A percentile compares a stretch with the other conserved stretches of the same genome.
Evolutionary conservation across 2,797 vertebrate species (phyloP).

Genomic region (Squalus acanthias): DNA sequence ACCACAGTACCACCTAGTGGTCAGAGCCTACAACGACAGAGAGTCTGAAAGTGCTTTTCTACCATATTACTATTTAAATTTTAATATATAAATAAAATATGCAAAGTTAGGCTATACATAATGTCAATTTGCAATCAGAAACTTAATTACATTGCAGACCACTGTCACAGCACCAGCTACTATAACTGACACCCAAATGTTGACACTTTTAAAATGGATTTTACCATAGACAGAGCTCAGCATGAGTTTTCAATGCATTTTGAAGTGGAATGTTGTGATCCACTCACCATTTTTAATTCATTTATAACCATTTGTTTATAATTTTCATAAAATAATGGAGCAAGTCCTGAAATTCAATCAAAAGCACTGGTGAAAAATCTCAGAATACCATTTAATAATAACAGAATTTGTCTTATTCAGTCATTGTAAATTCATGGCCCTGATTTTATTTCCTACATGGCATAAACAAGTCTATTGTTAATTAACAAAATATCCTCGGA

Average conservation of each 20-base stretch:
- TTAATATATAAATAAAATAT: background rate
- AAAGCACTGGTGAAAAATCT: background rate
- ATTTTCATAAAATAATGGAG: background rate
- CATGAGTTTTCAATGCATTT: background rate
- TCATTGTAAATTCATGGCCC: background rate
- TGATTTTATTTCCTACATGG: background rate
- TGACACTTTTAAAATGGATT: background rate
- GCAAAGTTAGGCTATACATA: background rate
- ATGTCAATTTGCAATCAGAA: background rate
- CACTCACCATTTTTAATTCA: background rate
- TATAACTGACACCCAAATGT: background rate
- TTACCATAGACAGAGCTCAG: background rate
- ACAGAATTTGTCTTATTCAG: background rate
- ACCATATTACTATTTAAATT: background rate
- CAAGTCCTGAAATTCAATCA: background rate
- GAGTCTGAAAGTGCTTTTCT: background rate
- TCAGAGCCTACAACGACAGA: background rate
- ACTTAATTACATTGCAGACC: background rate
- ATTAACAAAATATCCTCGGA: background rate
- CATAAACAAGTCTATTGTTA: background rate
- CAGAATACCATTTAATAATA: background rate
- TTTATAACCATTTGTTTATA: background rate
- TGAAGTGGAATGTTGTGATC: background rate
- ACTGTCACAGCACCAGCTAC: background rate
- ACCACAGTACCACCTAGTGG: background rate